Base-by-base conservation (phyloP, 2,113 vertebrate genomes). In the Hemiscyllium ocellatum region DNA sequence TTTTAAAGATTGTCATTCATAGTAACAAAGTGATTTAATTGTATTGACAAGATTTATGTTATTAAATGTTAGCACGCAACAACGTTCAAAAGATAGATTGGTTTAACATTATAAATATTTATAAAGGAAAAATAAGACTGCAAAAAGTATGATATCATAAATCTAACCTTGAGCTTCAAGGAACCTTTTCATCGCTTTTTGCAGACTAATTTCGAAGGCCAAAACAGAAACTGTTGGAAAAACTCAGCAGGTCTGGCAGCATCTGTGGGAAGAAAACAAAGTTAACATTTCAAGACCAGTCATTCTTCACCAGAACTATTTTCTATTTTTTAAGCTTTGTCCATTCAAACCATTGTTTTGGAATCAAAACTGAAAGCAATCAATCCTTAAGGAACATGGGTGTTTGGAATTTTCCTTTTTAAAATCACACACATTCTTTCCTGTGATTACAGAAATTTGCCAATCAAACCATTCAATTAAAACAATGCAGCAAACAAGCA, bases 21-120 rank as follows among this genome's bases (percentile, higher is more conserved):
- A 61, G 87, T n/a, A 90, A 90, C 29, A 37, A 83, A 47, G 26
- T 90, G 87, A 61, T n/a, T 61, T 90, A 90, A 90, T 90, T 90
- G 87, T 17, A 52, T 61, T 17, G 12, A 65, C 87, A 90, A 90
- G 87, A 90, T 90, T 61, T 61, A 90, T 52, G 50, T 90, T 65
- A 90, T 19, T 33, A 90, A 90, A 90, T 90, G 87, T 29, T 90
- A 61, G 52, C 87, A 90, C 1, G 26, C 52, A 56, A 33, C 87
- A n/a, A 56, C 33, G 87, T 61, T n/a, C 56, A 33, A 61, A 90
- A 90, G 87, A 61, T 29, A 52, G 50, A 90, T 90, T 90, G 52
- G 1, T 90, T 90, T 90, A 90, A 61, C 87, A 33, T n/a, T 61
- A 29, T 61, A 90, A 90, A 61, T 90, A 90, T 90, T 90, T 90